These are phyloP conservation scores for Artemia franciscana DNA, from an alignment of 1,140 invertebrate species.

Conservation along the genomic window DNA sequence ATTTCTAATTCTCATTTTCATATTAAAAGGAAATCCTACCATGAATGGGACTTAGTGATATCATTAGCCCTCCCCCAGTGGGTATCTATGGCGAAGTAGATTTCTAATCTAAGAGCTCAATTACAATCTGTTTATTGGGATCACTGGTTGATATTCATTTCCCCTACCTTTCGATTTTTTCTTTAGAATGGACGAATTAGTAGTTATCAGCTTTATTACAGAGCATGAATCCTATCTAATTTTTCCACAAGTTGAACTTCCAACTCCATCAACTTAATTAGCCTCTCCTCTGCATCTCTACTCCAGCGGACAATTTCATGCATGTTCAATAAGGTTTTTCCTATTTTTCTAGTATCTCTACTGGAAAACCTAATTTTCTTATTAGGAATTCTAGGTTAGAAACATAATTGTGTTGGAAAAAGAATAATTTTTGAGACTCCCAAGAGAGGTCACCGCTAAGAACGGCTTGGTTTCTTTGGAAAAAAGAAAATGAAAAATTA, in stretches of 20 bases:
- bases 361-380: background rate
- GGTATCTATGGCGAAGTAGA: too few species aligned
- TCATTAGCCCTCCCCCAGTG: too few species aligned
- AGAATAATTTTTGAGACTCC: background rate
- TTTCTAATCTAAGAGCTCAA: too few species aligned
- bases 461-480: background rate
- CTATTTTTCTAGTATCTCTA: background rate
- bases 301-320: background rate
- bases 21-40: too few species aligned
- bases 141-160: too few species aligned
- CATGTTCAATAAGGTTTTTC: background rate
- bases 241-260: background rate
- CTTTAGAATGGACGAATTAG: too few species aligned
- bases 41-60: too few species aligned
- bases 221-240: too few species aligned
- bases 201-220: too few species aligned
- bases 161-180: too few species aligned
- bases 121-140: too few species aligned
- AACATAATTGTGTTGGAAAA: background rate
- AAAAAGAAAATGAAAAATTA: background rate
- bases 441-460: background rate
- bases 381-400: background rate
- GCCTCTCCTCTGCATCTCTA: background rate
- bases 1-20: too few species aligned
- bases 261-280: background rate